Percentiles rank a stretch among this genome's conserved stretches.
Conservation (phyloP, 2,113 vertebrate species). For the Larimichthys polyactis region DNA sequence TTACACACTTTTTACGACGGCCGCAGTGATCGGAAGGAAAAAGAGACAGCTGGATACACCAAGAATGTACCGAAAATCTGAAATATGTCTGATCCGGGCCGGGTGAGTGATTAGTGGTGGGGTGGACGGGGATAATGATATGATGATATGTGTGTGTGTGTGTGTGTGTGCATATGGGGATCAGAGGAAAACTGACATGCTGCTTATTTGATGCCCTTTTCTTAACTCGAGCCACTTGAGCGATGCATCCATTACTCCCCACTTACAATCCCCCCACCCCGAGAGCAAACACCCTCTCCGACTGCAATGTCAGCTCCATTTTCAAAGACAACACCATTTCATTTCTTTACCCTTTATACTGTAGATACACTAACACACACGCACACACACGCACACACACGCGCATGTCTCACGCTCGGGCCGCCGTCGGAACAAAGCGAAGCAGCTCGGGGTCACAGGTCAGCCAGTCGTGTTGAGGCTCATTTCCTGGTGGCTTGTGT, state of each 20-base stretch:
- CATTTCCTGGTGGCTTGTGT: slow-evolving; percentile 50
- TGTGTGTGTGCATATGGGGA: neutral
- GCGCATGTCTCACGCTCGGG: neutral
- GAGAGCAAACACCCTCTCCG: neutral
- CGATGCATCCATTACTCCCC: neutral
- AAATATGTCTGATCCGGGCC: slow-evolving; percentile 37
- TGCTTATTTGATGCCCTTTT: slow-evolving; percentile 25
- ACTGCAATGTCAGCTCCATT: neutral
- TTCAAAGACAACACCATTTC: slow-evolving; percentile 1
- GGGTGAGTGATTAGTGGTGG: slow-evolving; percentile 37
- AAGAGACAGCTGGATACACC: slow-evolving; percentile 40
- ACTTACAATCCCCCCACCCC: neutral
- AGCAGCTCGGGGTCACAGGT: slow-evolving; percentile 34
- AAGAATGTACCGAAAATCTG: slow-evolving; percentile 43
- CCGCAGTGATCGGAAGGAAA: slow-evolving; percentile 47
- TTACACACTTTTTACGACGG: slow-evolving; percentile 40
- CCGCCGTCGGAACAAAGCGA: slow-evolving; percentile 70
- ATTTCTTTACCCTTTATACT: neutral
- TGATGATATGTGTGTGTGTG: slow-evolving; percentile 2
- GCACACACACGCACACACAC: neutral
- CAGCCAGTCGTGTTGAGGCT: slow-evolving; percentile 40
- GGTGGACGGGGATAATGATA: slow-evolving; percentile 18
- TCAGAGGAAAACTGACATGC: slow-evolving; percentile 13
- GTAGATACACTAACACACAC: neutral
- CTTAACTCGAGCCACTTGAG: slow-evolving; percentile 8